A percentile compares a stretch with the other conserved stretches of the same genome.
These are phyloP conservation scores for Thunnus albacares DNA, from an alignment of 2,797 vertebrate genomes.

Conservation along the genomic window DNA sequence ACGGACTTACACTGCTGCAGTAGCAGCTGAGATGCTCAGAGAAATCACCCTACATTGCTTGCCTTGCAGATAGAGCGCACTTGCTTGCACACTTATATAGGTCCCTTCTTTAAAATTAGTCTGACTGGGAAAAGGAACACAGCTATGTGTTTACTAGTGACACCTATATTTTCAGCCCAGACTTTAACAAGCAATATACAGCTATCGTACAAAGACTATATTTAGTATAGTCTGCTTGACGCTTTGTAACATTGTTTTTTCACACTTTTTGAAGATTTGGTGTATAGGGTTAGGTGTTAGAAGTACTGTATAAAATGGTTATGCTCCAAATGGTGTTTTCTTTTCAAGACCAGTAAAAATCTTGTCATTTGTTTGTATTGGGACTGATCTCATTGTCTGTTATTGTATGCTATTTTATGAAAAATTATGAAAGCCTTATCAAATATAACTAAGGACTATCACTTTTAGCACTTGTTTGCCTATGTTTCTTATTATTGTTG, in stretches of 20 bases:
- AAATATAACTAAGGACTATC: too few relatives aligned
- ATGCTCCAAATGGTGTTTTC: not conserved
- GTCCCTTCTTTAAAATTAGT: conserved; percentile 20
- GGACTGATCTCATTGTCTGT: too few relatives aligned
- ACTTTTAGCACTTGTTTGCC: too few relatives aligned
- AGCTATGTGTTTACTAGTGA: conserved; percentile 11
- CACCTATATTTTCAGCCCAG: conserved; percentile 32
- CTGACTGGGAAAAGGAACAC: not conserved
- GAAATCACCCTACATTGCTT: conserved; percentile 38
- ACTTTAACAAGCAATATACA: conserved; percentile 13
- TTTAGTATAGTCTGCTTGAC: conserved; percentile 3
- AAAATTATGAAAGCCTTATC: too few relatives aligned
- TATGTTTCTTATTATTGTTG: too few relatives aligned
- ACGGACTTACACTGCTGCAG: not conserved
- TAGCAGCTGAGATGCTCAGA: conserved; percentile 48
- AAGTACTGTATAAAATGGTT: conserved; percentile 2
- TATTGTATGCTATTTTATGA: too few relatives aligned
- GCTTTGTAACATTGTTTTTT: conserved; percentile 1
- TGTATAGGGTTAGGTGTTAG: not conserved
- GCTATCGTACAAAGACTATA: conserved; percentile 2
- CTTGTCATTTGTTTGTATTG: too few relatives aligned
- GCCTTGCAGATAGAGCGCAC: conserved; percentile 23
- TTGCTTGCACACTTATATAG: conserved; percentile 2
- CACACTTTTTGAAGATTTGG: not conserved
- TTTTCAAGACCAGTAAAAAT: not conserved